Percentiles rank a stretch among this genome's conserved stretches.
Conservation (phyloP, 2,113 vertebrate species). For the Aphelocoma coerulescens region DNA sequence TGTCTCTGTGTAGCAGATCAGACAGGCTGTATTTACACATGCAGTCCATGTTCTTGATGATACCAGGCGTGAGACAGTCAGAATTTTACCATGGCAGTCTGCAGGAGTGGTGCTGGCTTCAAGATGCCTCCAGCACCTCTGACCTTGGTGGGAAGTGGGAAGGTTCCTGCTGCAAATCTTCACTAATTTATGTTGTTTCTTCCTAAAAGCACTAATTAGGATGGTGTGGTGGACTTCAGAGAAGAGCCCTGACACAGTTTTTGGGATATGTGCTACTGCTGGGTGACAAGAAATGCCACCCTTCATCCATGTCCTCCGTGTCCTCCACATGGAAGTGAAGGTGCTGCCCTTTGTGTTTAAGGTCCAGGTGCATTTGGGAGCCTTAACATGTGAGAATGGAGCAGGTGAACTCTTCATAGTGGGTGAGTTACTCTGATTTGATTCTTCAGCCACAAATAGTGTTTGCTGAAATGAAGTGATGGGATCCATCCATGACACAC, state of each 20-base stretch:
- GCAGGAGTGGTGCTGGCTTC: neutral
- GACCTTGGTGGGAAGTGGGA: neutral
- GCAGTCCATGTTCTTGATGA: neutral
- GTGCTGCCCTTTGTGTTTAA: neutral
- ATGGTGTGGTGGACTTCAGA: neutral
- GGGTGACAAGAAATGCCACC: neutral
- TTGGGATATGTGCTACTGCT: neutral
- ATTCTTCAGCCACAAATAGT: neutral
- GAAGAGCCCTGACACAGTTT: neutral
- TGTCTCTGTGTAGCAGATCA: neutral
- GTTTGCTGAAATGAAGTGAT: neutral
- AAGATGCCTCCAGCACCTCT: neutral
- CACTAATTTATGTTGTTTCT: neutral
- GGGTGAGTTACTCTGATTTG: neutral
- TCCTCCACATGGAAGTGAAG: neutral
- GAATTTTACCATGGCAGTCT: neutral
- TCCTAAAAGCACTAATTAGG: neutral
- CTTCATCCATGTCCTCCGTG: neutral
- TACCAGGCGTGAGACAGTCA: fast-evolving
- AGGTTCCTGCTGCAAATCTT: neutral
- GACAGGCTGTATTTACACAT: neutral
- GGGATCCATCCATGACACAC: neutral
- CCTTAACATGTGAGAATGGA: neutral
- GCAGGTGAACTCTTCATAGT: neutral
- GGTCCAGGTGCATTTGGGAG: neutral